phyloP scores from a whole-genome alignment of 2,888 invertebrate species.

The Anoplius nigerrimus region DNA sequence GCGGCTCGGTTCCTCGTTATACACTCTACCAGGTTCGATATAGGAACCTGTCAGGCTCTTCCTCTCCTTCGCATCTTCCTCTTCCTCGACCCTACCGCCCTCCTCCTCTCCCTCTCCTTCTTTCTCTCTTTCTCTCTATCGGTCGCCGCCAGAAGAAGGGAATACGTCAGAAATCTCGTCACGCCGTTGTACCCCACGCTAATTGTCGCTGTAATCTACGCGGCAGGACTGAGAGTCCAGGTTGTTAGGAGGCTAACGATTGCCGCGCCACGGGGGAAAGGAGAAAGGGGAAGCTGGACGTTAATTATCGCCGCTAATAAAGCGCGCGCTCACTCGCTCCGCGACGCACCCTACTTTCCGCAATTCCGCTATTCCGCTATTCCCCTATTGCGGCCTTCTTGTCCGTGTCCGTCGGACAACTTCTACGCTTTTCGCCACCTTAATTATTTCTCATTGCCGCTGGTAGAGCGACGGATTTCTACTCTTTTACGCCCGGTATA shows the following conservation, averaged over 20 bases:
- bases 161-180: slow-evolving; percentile 59
- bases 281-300: slow-evolving; percentile 37
- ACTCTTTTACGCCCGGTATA: too few species aligned
- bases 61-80: slow-evolving; percentile 19
- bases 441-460: too few species aligned
- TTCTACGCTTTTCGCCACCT: too few species aligned
- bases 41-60: slow-evolving; percentile 39
- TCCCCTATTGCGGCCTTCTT: background rate
- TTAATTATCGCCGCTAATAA: slow-evolving; percentile 66
- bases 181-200: slow-evolving; percentile 49
- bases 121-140: background rate
- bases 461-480: too few species aligned
- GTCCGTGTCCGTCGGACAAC: too few species aligned
- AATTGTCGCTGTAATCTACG: slow-evolving; percentile 57
- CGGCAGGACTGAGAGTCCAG: slow-evolving; percentile 60
- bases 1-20: slow-evolving; percentile 58
- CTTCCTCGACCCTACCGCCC: slow-evolving; percentile 8
- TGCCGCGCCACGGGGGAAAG: slow-evolving; percentile 34
- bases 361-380: slow-evolving; percentile 8
- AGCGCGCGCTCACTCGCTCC: slow-evolving; percentile 49
- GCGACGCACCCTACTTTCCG: slow-evolving; percentile 35
- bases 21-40: slow-evolving; percentile 48
- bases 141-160: slow-evolving; percentile 26
- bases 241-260: slow-evolving; percentile 64
- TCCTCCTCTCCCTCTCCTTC: slow-evolving; percentile 1